Conservation (phyloP, 2,888 invertebrate species). For the Geotrupes spiniger region DNA sequence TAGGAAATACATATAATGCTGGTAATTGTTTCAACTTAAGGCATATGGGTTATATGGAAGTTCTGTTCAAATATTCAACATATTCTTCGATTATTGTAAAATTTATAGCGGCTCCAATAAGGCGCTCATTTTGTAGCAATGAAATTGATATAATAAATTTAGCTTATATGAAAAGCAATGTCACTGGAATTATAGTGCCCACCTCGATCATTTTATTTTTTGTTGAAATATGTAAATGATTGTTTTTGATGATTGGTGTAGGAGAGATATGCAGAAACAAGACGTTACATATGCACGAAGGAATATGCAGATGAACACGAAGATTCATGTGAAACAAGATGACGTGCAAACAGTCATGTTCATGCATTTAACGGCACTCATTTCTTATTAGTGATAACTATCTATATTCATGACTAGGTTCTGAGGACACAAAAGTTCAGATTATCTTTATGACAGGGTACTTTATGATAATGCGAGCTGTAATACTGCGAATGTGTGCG, state of each 20-base stretch:
- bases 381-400: conserved; percentile 10
- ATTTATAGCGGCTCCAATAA: too few relatives aligned
- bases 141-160: too few relatives aligned
- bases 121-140: too few relatives aligned
- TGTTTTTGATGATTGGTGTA: too few relatives aligned
- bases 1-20: too few relatives aligned
- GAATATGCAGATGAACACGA: conserved; percentile 6
- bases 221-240: too few relatives aligned
- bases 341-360: conserved; percentile 11
- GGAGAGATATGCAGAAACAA: not conserved
- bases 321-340: conserved; percentile 12
- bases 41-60: not conserved
- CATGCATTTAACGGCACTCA: conserved; percentile 7
- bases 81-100: not conserved
- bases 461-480: conserved; percentile 13
- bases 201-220: too few relatives aligned
- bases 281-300: not conserved
- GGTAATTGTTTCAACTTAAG: not conserved
- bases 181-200: too few relatives aligned
- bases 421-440: conserved; percentile 7
- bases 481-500: not conserved
- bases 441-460: conserved; percentile 15
- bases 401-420: conserved; percentile 5
- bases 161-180: too few relatives aligned
- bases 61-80: not conserved